phyloP scores from a whole-genome alignment of 1,140 invertebrate genomes.

The Nephotettix cincticeps region DNA sequence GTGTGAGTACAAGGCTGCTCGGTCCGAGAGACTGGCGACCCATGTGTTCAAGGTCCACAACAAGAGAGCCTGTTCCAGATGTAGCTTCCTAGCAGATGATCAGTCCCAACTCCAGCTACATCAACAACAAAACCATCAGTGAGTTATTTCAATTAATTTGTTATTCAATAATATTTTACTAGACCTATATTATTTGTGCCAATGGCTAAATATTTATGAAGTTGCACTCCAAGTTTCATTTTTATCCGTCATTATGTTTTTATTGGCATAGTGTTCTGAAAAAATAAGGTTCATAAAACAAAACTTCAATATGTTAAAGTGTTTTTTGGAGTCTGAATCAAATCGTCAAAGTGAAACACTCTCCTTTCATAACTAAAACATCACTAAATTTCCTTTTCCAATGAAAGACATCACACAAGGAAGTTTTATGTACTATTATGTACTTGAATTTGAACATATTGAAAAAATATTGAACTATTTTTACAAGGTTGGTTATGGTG shows the following conservation, averaged over 20 bases:
- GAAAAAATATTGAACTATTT: too few species aligned
- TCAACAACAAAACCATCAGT: conserved; percentile 58
- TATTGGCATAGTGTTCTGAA: not conserved
- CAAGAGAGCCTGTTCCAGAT: conserved; percentile 83
- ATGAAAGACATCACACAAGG: too few species aligned
- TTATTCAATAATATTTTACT: not conserved
- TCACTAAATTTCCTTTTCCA: too few species aligned
- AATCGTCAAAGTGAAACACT: too few species aligned
- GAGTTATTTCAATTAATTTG: conserved; percentile 38
- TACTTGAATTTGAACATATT: too few species aligned
- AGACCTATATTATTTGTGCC: not conserved
- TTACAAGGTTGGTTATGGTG: too few species aligned
- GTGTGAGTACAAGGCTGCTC: conserved; percentile 88
- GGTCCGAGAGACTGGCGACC: conserved; percentile 80
- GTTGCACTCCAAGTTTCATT: not conserved
- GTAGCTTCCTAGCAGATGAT: conserved; percentile 81
- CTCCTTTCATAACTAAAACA: too few species aligned
- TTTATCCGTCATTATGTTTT: not conserved
- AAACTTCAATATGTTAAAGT: not conserved
- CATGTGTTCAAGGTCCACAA: conserved; percentile 90
- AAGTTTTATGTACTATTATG: too few species aligned
- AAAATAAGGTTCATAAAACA: not conserved
- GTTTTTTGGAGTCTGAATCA: not conserved
- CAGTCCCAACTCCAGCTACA: conserved; percentile 72
- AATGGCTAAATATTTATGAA: not conserved